These are phyloP conservation scores for Drosophila flavopinicola DNA, from an alignment of 2,888 invertebrate genomes.

Conservation along the genomic window DNA sequence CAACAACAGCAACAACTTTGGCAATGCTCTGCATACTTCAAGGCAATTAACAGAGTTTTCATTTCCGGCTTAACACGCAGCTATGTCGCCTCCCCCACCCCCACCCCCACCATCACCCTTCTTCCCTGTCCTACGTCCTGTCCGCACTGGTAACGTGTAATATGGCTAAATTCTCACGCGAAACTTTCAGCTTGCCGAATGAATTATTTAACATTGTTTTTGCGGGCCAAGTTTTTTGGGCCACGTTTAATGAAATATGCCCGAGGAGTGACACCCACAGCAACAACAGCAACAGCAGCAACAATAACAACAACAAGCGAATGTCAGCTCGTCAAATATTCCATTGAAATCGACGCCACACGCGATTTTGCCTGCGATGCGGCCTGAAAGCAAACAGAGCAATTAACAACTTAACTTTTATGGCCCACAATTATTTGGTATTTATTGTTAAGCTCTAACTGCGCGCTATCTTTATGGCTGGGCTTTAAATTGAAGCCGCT, in stretches of 20 bases:
- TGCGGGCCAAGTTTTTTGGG: constrained; percentile 40
- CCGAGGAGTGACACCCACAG: constrained; percentile 47
- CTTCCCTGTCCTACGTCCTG: neutral
- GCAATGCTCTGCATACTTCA: constrained; percentile 68
- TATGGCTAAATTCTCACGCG: constrained; percentile 76
- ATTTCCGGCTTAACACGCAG: constrained; percentile 74
- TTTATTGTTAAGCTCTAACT: constrained; percentile 64
- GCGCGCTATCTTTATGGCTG: constrained; percentile 59
- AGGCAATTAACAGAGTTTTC: constrained; percentile 74
- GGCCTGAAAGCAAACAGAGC: constrained; percentile 44
- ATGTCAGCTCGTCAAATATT: constrained; percentile 54
- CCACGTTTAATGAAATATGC: constrained; percentile 60
- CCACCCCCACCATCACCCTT: neutral
- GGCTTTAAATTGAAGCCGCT: constrained; percentile 62
- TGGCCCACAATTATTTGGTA: constrained; percentile 73
- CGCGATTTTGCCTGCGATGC: constrained; percentile 39
- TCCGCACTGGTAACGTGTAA: constrained; percentile 51
- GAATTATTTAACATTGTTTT: constrained; percentile 75
- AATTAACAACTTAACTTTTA: constrained; percentile 76
- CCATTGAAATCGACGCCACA: constrained; percentile 41
- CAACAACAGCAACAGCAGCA: constrained; percentile 21
- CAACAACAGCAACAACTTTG: constrained; percentile 32
- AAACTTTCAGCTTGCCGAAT: constrained; percentile 67
- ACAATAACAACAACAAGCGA: constrained; percentile 20
- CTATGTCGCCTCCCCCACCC: constrained; percentile 5